A percentile compares a stretch with the other conserved stretches of the same genome.
Conservation (phyloP, 2,888 invertebrate species). For the Drosophila mercatorum region DNA sequence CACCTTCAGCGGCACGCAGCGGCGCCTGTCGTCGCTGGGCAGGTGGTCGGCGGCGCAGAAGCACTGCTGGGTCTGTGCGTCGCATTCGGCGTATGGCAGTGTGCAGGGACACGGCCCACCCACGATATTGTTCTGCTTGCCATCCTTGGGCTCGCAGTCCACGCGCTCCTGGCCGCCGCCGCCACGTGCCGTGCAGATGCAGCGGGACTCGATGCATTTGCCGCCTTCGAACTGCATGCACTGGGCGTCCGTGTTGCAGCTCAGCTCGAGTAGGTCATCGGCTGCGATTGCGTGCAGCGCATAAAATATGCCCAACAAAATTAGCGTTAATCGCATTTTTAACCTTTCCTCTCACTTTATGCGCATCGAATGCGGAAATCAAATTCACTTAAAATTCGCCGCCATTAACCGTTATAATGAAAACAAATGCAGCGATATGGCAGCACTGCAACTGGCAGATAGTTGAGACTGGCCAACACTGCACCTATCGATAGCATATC, state of each 20-base stretch:
- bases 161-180: slow-evolving; percentile 35
- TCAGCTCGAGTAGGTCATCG: slow-evolving; percentile 72
- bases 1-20: slow-evolving; percentile 73
- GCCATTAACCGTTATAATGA: slow-evolving; percentile 48
- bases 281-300: slow-evolving; percentile 2
- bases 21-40: slow-evolving; percentile 77
- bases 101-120: slow-evolving; percentile 81
- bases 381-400: slow-evolving; percentile 12
- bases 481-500: slow-evolving; percentile 5
- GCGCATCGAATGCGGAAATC: not conserved
- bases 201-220: slow-evolving; percentile 61
- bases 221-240: slow-evolving; percentile 67
- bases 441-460: slow-evolving; percentile 4
- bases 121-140: slow-evolving; percentile 77
- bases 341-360: slow-evolving; percentile 14
- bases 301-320: slow-evolving; percentile 4
- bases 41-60: slow-evolving; percentile 64
- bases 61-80: slow-evolving; percentile 64
- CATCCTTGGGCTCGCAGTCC: slow-evolving; percentile 70
- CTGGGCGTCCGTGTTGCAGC: slow-evolving; percentile 64
- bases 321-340: slow-evolving; percentile 22
- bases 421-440: slow-evolving; percentile 13
- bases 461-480: slow-evolving; percentile 5
- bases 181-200: slow-evolving; percentile 62
- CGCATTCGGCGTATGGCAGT: slow-evolving; percentile 72